These are phyloP conservation scores for Passer domesticus DNA, from an alignment of 2,113 vertebrate genomes.

Conservation along the genomic window DNA sequence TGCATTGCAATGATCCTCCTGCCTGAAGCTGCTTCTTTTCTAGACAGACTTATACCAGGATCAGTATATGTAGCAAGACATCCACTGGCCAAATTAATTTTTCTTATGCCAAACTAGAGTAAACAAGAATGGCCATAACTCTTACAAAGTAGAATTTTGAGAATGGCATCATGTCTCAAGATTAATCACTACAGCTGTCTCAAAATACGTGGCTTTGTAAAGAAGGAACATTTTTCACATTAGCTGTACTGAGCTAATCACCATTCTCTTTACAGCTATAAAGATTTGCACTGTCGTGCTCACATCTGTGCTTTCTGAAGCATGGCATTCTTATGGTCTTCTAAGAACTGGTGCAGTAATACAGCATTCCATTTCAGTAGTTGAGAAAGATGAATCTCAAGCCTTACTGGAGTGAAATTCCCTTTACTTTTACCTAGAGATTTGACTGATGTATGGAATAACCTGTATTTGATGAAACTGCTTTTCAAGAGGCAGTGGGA, in stretches of 20 bases:
- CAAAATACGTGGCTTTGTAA: not conserved
- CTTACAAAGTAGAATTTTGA: not conserved
- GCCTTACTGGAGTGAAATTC: not conserved
- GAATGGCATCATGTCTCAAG: not conserved
- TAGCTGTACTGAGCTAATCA: not conserved
- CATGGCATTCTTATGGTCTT: not conserved
- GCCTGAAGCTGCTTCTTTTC: not conserved
- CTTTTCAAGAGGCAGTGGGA: not conserved
- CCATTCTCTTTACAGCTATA: not conserved
- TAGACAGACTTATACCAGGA: not conserved
- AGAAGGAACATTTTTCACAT: not conserved
- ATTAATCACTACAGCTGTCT: not conserved
- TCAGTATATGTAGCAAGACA: not conserved
- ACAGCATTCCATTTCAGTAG: not conserved
- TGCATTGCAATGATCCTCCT: not conserved
- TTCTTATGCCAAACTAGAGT: not conserved
- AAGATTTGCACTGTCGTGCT: not conserved
- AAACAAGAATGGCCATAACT: not conserved
- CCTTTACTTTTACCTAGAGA: not conserved
- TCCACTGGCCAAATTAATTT: not conserved
- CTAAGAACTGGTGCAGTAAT: not conserved
- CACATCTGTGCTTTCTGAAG: conserved; percentile 6
- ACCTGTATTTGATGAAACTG: not conserved
- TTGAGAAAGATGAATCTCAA: not conserved
- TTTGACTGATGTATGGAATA: not conserved